These are phyloP conservation scores for Forbesichthys papilliferus DNA, from an alignment of 2,113 vertebrate species.

Conservation along the genomic window DNA sequence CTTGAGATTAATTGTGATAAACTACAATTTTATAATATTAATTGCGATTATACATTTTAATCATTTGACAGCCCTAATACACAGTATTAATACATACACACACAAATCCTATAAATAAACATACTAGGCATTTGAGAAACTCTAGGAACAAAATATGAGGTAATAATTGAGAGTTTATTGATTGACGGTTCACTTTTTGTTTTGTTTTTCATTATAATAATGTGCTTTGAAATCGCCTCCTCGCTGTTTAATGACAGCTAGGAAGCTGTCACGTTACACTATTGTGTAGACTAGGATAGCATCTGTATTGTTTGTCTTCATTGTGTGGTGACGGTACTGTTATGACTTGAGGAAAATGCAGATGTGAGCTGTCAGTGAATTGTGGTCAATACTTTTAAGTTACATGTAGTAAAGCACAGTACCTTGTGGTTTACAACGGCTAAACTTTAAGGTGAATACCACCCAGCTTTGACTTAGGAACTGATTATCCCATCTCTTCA, in stretches of 20 bases:
- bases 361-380: constrained; percentile 40
- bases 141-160: constrained; percentile 47
- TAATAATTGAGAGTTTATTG: constrained; percentile 62
- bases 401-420: constrained; percentile 33
- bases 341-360: constrained; percentile 47
- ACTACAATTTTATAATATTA: too few species aligned
- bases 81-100: background rate
- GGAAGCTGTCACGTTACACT: constrained; percentile 53
- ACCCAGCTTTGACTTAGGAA: background rate
- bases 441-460: constrained; percentile 16
- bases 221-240: constrained; percentile 70
- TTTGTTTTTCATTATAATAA: constrained; percentile 72
- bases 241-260: constrained; percentile 70
- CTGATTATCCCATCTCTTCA: too few species aligned
- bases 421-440: constrained; percentile 46
- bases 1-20: too few species aligned
- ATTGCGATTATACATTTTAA: too few species aligned
- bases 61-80: too few species aligned
- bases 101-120: background rate
- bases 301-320: constrained; percentile 74
- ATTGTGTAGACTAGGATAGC: constrained; percentile 53
- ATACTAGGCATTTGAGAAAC: constrained; percentile 31
- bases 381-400: constrained; percentile 29
- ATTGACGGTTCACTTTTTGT: constrained; percentile 63
- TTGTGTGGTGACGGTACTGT: constrained; percentile 58